Conservation (phyloP, 2,888 invertebrate species). For the Cantharis flavilabris region DNA sequence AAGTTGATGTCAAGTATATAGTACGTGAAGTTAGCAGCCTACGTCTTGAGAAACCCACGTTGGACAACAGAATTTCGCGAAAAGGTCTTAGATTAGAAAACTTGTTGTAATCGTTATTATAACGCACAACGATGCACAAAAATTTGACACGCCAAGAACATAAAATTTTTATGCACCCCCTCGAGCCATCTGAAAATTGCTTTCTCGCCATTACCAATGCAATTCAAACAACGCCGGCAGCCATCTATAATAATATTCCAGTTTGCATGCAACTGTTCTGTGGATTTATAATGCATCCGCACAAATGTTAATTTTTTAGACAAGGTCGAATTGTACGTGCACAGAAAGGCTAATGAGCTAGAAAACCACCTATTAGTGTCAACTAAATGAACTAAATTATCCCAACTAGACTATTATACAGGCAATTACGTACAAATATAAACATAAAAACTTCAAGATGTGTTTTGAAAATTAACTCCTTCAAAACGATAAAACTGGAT, state of each 20-base stretch:
- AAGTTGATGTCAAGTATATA: not conserved
- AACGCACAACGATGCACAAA: slow-evolving; percentile 10
- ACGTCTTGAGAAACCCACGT: not conserved
- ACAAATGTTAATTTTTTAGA: not conserved
- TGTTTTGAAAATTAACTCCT: not conserved
- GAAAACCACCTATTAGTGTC: not conserved
- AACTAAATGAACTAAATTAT: not conserved
- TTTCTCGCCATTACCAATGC: slow-evolving; percentile 28
- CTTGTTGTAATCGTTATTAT: slow-evolving; percentile 14
- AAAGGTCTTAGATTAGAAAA: slow-evolving; percentile 1
- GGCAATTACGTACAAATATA: not conserved
- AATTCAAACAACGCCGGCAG: slow-evolving; percentile 21
- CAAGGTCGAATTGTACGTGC: not conserved
- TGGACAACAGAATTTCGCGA: not conserved
- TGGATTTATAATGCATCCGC: not conserved
- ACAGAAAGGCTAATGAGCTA: not conserved
- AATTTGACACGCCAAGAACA: slow-evolving; percentile 20
- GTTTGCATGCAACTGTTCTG: not conserved
- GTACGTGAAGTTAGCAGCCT: not conserved
- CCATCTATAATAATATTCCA: slow-evolving; percentile 17
- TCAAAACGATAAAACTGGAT: not conserved
- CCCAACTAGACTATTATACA: not conserved
- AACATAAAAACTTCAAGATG: not conserved
- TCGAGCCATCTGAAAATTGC: slow-evolving; percentile 21
- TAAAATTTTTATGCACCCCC: slow-evolving; percentile 23